Evolutionary conservation across 2,797 vertebrate genomes (phyloP).

Genomic region (Neostethus bicornis): DNA sequence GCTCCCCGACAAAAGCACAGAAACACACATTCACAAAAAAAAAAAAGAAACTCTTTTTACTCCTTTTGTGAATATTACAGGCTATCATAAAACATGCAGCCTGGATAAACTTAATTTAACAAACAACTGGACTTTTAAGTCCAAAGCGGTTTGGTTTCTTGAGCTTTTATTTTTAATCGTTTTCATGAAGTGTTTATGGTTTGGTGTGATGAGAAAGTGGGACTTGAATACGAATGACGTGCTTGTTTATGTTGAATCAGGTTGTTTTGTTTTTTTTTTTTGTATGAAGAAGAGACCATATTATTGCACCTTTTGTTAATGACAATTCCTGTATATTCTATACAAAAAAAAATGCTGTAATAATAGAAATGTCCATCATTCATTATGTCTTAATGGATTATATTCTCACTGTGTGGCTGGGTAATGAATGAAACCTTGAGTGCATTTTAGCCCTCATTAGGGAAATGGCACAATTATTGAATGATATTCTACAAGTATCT

Average conservation of each 20-base stretch:
- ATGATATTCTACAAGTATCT: constrained; percentile 26
- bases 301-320: constrained; percentile 22
- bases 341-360: constrained; percentile 48
- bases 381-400: constrained; percentile 42
- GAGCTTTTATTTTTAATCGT: constrained; percentile 23
- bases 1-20: constrained; percentile 62
- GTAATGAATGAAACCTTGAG: constrained; percentile 47
- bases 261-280: constrained; percentile 30
- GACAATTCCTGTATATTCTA: constrained; percentile 24
- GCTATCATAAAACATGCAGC: constrained; percentile 24
- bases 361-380: constrained; percentile 34
- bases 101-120: constrained; percentile 23
- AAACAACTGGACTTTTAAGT: constrained; percentile 25
- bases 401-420: constrained; percentile 46
- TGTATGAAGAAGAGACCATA: constrained; percentile 21
- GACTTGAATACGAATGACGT: constrained; percentile 45
- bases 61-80: constrained; percentile 30
- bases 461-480: constrained; percentile 65
- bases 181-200: constrained; percentile 12
- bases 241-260: constrained; percentile 31
- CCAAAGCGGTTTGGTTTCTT: constrained; percentile 20
- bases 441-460: constrained; percentile 48
- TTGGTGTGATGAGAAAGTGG: constrained; percentile 22
- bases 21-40: constrained; percentile 11
- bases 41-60: constrained; percentile 23